A percentile compares a stretch with the other conserved stretches of the same genome.
Conservation (phyloP, 2,888 invertebrate genomes). For the Ormyrus nitidulus region DNA sequence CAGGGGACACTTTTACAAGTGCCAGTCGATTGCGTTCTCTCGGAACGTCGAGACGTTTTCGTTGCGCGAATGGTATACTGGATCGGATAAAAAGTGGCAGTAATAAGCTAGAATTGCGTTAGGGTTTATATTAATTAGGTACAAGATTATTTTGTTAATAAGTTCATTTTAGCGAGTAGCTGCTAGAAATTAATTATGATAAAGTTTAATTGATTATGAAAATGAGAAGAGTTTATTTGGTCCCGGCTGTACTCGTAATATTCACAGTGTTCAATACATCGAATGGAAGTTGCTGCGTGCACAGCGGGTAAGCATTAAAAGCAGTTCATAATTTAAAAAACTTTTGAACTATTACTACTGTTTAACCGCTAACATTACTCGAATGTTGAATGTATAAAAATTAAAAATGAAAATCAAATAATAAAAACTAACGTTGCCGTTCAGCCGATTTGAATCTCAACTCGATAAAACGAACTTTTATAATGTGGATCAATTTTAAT, state of each 20-base stretch:
- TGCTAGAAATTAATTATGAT: slow-evolving; percentile 29
- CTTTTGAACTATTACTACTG: no score
- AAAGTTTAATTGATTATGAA: slow-evolving; percentile 9
- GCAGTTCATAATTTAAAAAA: not conserved
- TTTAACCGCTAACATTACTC: not conserved
- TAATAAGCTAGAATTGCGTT: no score
- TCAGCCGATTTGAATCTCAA: no score
- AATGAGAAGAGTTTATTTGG: slow-evolving; percentile 40
- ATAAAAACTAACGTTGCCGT: not conserved
- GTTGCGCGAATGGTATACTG: not conserved
- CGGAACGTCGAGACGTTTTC: not conserved
- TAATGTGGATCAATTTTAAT: not conserved
- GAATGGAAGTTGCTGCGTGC: slow-evolving; percentile 9
- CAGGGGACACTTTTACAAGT: not conserved
- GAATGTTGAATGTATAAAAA: not conserved
- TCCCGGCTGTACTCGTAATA: slow-evolving; percentile 19
- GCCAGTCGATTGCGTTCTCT: slow-evolving; percentile 29
- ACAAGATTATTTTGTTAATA: no score
- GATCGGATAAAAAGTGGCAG: no score
- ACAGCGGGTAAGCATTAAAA: slow-evolving; percentile 15
- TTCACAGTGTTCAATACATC: slow-evolving; percentile 1
- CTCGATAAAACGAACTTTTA: no score
- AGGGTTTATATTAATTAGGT: no score
- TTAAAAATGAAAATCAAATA: not conserved
- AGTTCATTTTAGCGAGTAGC: no score